Conservation (phyloP, 2,797 vertebrate species). For the Florisuga fusca region DNA sequence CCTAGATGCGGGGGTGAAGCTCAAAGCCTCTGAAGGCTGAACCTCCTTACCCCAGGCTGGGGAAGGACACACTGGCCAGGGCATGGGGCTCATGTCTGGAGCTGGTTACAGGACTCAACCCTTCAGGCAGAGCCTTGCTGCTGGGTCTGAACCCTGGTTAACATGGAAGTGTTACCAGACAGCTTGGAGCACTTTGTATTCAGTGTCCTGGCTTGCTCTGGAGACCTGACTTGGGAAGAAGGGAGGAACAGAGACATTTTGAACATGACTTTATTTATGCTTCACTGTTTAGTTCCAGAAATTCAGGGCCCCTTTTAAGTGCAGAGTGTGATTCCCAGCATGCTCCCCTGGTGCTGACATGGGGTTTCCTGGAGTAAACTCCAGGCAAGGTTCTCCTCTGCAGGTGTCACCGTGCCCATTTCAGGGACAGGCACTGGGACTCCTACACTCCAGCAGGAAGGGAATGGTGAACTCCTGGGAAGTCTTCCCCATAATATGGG, state of each 20-base stretch:
- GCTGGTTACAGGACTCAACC: background rate
- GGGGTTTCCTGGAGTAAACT: background rate
- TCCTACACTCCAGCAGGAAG: background rate
- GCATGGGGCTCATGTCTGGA: background rate
- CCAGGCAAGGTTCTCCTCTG: background rate
- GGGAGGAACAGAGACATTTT: background rate
- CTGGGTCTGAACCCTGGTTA: background rate
- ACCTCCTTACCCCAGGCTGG: background rate
- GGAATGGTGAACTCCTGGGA: background rate
- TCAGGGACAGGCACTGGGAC: background rate
- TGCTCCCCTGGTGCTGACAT: background rate
- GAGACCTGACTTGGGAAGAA: background rate
- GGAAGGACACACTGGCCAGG: background rate
- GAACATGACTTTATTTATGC: background rate
- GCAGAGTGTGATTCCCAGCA: background rate
- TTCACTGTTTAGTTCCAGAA: background rate
- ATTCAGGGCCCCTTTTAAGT: background rate
- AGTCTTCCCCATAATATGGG: background rate
- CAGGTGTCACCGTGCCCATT: background rate
- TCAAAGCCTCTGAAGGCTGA: background rate
- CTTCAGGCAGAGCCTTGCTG: background rate
- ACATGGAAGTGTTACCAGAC: background rate
- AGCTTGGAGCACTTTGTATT: background rate
- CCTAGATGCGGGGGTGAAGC: background rate
- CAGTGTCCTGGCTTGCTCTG: background rate